phyloP scores from a whole-genome alignment of 2,888 invertebrate genomes.

The Hydriomena furcata region DNA sequence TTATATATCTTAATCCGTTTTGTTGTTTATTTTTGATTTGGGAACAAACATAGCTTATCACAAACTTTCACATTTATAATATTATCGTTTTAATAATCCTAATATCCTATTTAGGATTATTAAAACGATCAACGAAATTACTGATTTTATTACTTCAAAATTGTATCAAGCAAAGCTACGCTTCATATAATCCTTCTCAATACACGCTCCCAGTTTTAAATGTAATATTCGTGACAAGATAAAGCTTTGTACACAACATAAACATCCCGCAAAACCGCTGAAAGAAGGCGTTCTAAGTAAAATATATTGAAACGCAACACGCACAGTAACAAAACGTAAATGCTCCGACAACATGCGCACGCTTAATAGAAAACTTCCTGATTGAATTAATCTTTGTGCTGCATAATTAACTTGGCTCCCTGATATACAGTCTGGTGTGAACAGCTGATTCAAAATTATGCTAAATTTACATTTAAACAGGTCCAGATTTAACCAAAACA shows the following conservation, averaged over 20 bases:
- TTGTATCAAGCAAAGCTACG: no score
- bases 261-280: conserved; percentile 5
- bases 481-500: no score
- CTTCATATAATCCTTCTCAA: background rate
- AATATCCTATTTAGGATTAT: no score
- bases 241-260: conserved; percentile 16
- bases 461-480: no score
- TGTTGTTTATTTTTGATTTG: no score
- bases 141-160: no score
- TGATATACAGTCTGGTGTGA: background rate
- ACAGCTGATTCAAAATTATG: background rate
- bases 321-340: conserved; percentile 18
- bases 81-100: no score
- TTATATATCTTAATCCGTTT: no score
- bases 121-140: no score
- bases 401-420: conserved; percentile 30
- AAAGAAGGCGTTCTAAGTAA: conserved; percentile 21
- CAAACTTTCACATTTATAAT: no score
- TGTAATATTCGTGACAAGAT: conserved; percentile 6
- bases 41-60: no score
- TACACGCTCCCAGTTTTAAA: background rate
- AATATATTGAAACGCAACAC: conserved; percentile 24
- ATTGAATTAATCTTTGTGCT: conserved; percentile 32
- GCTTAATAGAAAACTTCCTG: conserved; percentile 31
- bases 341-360: conserved; percentile 17